Conservation (phyloP, 1,140 invertebrate species). For the Drosophila pandora region DNA sequence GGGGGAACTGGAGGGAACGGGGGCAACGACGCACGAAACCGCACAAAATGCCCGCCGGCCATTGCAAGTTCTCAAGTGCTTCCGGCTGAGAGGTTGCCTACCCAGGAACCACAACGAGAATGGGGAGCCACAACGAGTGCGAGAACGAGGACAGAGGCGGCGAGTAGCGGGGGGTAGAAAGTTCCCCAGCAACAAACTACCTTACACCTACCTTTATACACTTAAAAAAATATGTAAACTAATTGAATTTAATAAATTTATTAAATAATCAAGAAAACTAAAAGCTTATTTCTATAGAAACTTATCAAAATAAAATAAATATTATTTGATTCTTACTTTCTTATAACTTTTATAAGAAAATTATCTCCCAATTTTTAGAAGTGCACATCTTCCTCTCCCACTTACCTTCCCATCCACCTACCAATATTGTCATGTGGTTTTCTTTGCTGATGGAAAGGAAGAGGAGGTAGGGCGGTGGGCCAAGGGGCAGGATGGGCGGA, state of each 20-base stretch:
- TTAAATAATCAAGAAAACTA: not conserved
- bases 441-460: slow-evolving; percentile 51
- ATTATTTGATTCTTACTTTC: too few species aligned
- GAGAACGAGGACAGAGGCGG: slow-evolving; percentile 14
- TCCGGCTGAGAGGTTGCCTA: slow-evolving; percentile 79
- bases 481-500: slow-evolving; percentile 11
- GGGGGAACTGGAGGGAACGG: not conserved
- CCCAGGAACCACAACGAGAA: slow-evolving; percentile 28
- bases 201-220: slow-evolving; percentile 3
- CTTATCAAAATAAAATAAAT: too few species aligned
- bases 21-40: slow-evolving; percentile 69
- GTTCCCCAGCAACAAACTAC: not conserved
- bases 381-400: not conserved
- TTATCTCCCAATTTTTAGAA: too few species aligned
- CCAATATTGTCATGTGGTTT: slow-evolving; percentile 80
- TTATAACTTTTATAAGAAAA: too few species aligned
- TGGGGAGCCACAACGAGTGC: slow-evolving; percentile 13
- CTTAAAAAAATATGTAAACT: too few species aligned
- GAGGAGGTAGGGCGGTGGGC: not conserved
- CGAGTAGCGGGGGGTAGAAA: not conserved
- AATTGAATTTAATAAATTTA: not conserved
- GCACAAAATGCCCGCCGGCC: slow-evolving; percentile 70
- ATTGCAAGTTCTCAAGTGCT: slow-evolving; percentile 82
- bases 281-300: too few species aligned
- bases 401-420: slow-evolving; percentile 45